Base-by-base conservation (phyloP, 2,113 vertebrate genomes). In the Osmerus mordax region DNA sequence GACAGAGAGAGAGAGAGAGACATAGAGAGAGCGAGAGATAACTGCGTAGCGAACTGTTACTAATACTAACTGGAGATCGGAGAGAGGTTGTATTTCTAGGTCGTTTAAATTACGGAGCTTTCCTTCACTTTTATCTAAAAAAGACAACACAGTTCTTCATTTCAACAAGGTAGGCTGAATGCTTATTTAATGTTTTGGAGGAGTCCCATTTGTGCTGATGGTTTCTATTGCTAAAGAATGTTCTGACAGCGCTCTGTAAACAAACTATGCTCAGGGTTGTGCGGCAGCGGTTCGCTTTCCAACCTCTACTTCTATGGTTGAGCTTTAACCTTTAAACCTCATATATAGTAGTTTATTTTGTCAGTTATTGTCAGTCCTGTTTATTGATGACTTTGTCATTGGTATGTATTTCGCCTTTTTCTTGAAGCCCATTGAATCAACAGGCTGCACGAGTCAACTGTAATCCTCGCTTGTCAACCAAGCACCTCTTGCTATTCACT, bases 241-340 rank as follows among this genome's bases (percentile, higher is more conserved):
- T 77, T 78, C 41, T 81, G 81, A 87, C 85, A 84, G 82, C 76
- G 86, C 79, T 86, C 84, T 86, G 83, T 88, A 89, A 89, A 89
- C 87, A 90, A 89, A 89, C 81, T 78, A 74, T 32, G 86, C 66
- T 32, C 14, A 36, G 41, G 15, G 65, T 53, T 67, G 73, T 52
- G 72, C 65, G 67, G 47, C 60, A 65, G 13, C 68, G 67, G 76
- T 28, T 21, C 71, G 59, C 14, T 4, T 58, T 14, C 25, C 3
- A 53, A 28, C 29, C 8, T 78, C 32, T 47, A 47, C 41, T 47
- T 47, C 32, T 36, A 36, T 36, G 32, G 4, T 47, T 9, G 41
- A 47, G 41, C 41, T 47, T 47, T 47, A 11, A 47, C 41, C 23
- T 67, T 2, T 67, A 52, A 52, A 53, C 47, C 14, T 23, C 6